Evolutionary conservation across 1,140 invertebrate genomes (phyloP), one percentile per base, ranked within the genome.

Genomic region (Drosophila willistoni): DNA sequence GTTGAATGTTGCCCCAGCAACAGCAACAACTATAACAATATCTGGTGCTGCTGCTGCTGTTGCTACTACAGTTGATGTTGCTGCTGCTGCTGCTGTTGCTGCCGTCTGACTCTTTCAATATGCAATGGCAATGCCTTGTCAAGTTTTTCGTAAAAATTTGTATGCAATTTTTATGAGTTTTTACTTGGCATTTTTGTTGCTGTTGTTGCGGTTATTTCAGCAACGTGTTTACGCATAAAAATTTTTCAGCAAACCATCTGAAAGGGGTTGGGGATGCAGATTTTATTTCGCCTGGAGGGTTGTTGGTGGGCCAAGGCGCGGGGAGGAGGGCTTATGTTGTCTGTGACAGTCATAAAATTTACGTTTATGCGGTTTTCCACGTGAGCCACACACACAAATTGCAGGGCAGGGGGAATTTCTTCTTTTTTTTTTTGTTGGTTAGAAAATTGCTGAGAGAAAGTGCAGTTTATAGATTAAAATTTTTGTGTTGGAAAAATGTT

Each of bases 171-270:
- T 80, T 80, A 80, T 80, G 78, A 71, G 64, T 72, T 80, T 80
- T 71, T 67, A 44, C 60, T 78, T 69, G 60, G 69, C 79, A 64
- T 63, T 74, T 76, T 76, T 76, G 73, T 66, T 60, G 70, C 64
- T 77, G 73, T 68, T 75, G 63, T 77, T 81, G 79, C 61, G 79
- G 67, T 82, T 82, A 63, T 82, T 71, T 65, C 71, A 55, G 79
- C 70, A 75, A 78, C 79, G 79, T 82, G 79, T 78, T 82, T 82
- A 82, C 79, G 79, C 79, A 81, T 81, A 81, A 82, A 77, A 82
- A 66, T 71, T 71, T 65, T 82, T 54, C 74, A 74, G 17, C 44
- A 19, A 51, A 51, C 56, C 66, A 73, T 71, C 54, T 61, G 56
- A 34, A 12, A 19, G 25, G 39, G 14, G 42, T 29, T 29, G 41